phyloP scores from a whole-genome alignment of 2,888 invertebrate genomes.

The Melinaea marsaeus region DNA sequence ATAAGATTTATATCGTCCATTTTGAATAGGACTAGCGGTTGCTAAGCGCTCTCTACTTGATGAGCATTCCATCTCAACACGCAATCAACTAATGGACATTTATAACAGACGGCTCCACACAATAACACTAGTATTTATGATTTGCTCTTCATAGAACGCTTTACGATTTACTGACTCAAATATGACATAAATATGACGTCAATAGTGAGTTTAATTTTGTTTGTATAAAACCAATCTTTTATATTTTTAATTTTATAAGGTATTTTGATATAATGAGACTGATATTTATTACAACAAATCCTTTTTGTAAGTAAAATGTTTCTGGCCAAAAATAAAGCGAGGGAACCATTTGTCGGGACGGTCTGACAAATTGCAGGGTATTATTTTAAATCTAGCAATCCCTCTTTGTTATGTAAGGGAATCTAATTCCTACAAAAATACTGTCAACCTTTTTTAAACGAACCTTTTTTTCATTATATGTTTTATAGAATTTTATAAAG shows the following conservation, averaged over 20 bases:
- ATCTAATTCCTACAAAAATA: too few relatives aligned
- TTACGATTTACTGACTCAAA: neutral
- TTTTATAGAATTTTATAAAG: too few relatives aligned
- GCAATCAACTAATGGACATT: conserved; percentile 29
- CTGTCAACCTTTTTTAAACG: too few relatives aligned
- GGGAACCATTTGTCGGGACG: conserved; percentile 8
- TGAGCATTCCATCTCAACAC: conserved; percentile 28
- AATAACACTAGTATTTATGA: neutral
- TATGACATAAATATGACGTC: too few relatives aligned
- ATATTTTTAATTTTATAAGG: neutral
- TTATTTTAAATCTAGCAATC: conserved; percentile 10
- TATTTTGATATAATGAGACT: neutral
- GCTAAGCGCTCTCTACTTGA: conserved; percentile 25
- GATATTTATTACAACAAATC: neutral
- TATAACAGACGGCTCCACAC: conserved; percentile 10
- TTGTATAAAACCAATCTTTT: neutral
- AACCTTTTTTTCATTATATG: too few relatives aligned
- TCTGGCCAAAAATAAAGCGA: conserved; percentile 2
- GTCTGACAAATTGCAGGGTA: conserved; percentile 9
- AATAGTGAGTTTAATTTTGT: neutral
- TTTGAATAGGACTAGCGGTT: conserved; percentile 4
- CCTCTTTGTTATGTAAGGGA: conserved; percentile 3
- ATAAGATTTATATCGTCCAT: neutral
- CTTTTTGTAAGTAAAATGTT: conserved; percentile 1
- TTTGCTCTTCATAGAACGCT: neutral